phyloP scores from a whole-genome alignment of 2,797 vertebrate genomes.

The Eulemur coronatus region DNA sequence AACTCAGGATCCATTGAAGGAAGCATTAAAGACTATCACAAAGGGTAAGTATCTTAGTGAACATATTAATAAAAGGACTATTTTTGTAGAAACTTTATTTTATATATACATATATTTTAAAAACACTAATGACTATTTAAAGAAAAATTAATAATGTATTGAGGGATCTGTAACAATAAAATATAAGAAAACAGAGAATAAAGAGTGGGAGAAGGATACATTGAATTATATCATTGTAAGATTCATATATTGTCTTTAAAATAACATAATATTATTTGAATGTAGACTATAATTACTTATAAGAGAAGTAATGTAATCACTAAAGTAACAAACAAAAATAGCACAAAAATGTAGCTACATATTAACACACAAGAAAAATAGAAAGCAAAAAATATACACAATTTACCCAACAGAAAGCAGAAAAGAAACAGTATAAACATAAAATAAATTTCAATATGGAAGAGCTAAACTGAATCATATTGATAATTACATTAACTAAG shows the following conservation, averaged over 20 bases:
- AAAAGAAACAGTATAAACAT: not conserved
- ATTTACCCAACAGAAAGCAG: not conserved
- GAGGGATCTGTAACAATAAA: not conserved
- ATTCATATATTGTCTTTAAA: conserved; percentile 5
- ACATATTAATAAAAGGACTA: not conserved
- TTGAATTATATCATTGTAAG: not conserved
- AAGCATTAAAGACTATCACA: not conserved
- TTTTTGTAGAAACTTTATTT: not conserved
- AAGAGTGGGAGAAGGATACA: not conserved
- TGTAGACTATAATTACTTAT: not conserved
- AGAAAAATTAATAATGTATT: not conserved
- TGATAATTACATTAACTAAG: not conserved
- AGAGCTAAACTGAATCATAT: not conserved
- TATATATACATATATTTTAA: not conserved
- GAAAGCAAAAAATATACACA: not conserved
- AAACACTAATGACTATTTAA: not conserved
- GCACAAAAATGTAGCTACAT: not conserved
- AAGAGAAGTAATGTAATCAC: not conserved
- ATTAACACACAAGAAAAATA: not conserved
- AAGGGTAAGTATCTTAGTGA: not conserved
- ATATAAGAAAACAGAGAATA: not conserved
- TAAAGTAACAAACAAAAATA: not conserved
- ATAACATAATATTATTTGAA: not conserved
- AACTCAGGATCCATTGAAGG: conserved; percentile 3
- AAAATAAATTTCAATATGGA: not conserved